phyloP scores from a whole-genome alignment of 2,797 vertebrate genomes.

The Gymnothorax javanicus region DNA sequence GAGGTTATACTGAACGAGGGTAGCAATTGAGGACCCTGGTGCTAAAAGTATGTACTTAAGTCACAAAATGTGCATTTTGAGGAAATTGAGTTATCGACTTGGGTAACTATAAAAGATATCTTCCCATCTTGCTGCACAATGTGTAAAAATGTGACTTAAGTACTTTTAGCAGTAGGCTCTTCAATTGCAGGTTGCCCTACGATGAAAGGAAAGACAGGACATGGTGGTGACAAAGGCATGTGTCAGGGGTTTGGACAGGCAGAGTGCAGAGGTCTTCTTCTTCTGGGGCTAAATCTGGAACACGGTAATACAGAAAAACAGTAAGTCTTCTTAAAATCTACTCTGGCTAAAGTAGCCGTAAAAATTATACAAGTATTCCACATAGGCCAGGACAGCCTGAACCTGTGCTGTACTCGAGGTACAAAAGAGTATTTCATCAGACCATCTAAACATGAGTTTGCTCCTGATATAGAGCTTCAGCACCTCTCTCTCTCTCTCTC shows the following conservation, averaged over 20 bases:
- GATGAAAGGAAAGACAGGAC: neutral
- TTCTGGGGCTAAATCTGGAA: neutral
- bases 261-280: neutral
- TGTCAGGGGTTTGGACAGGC: neutral
- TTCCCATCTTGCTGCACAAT: too few species aligned
- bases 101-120: too few species aligned
- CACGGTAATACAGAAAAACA: neutral
- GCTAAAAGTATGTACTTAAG: too few species aligned
- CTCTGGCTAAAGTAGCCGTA: neutral
- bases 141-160: too few species aligned
- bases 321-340: neutral
- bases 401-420: neutral
- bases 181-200: neutral
- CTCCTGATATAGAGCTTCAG: neutral
- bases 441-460: neutral
- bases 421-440: neutral
- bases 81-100: too few species aligned
- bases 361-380: neutral
- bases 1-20: neutral
- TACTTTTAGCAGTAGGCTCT: too few species aligned
- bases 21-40: too few species aligned
- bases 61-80: too few species aligned
- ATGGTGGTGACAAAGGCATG: neutral
- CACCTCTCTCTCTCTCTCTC: too few species aligned
- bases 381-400: neutral